Evolutionary conservation across 2,113 vertebrate species (phyloP).

Genomic region (Forbesichthys papilliferus): DNA sequence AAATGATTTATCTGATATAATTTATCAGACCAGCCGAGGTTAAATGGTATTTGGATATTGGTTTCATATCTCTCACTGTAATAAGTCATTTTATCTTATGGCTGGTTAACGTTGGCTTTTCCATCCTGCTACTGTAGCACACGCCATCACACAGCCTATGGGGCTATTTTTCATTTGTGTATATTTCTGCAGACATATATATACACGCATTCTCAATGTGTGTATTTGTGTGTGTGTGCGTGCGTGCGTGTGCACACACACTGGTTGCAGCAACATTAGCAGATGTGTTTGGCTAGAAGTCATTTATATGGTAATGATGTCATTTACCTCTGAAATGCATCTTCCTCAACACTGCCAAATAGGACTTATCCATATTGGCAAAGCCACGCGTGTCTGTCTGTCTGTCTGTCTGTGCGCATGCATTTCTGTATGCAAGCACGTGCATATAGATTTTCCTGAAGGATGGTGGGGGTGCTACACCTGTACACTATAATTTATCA

Average conservation of each 20-base stretch:
- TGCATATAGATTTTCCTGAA: slow-evolving; percentile 25
- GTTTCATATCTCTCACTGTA: too few relatives aligned
- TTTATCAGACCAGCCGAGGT: too few relatives aligned
- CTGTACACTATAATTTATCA: slow-evolving; percentile 53
- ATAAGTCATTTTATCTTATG: too few relatives aligned
- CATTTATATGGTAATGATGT: slow-evolving; percentile 85
- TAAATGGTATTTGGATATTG: too few relatives aligned
- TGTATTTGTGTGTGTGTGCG: slow-evolving; percentile 34
- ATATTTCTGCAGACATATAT: background rate
- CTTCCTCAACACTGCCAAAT: slow-evolving; percentile 72
- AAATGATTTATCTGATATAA: too few relatives aligned
- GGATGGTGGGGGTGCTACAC: slow-evolving; percentile 31
- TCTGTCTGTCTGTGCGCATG: background rate
- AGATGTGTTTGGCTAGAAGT: slow-evolving; percentile 80
- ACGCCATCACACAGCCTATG: too few relatives aligned
- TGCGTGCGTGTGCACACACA: slow-evolving; percentile 31
- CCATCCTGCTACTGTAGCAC: too few relatives aligned
- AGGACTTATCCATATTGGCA: slow-evolving; percentile 67
- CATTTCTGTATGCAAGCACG: background rate
- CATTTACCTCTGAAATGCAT: slow-evolving; percentile 81
- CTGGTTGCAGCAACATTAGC: slow-evolving; percentile 68
- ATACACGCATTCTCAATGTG: slow-evolving; percentile 1
- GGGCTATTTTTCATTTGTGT: background rate
- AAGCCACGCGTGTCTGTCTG: slow-evolving; percentile 4
- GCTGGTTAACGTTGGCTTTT: too few relatives aligned